Conservation (phyloP, 2,888 invertebrate species). For the Gymnoscelis rufifasciata region DNA sequence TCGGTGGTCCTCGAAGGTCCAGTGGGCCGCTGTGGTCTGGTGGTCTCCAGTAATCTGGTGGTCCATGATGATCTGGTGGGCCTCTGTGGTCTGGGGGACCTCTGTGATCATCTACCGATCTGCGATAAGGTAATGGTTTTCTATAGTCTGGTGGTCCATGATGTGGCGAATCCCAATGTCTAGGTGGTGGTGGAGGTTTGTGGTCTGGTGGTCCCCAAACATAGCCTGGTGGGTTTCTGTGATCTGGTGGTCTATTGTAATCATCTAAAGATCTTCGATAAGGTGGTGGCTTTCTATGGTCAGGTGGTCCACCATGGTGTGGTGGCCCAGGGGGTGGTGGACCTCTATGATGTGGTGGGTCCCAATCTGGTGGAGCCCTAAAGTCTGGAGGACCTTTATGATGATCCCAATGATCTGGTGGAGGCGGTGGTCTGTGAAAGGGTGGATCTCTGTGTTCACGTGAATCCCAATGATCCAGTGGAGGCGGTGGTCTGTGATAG, state of each 20-base stretch:
- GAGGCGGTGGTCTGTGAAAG: background rate
- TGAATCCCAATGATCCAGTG: background rate
- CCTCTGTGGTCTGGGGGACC: background rate
- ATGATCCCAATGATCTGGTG: background rate
- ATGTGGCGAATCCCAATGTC: background rate
- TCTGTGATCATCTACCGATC: background rate
- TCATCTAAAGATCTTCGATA: background rate
- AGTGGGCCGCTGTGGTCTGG: background rate
- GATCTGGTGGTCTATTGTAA: background rate
- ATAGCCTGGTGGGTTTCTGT: background rate
- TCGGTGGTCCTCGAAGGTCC: background rate
- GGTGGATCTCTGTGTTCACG: background rate
- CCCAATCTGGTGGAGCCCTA: background rate
- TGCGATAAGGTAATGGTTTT: background rate
- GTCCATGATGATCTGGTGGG: background rate
- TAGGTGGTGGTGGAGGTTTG: background rate
- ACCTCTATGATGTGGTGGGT: background rate
- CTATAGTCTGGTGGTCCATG: background rate
- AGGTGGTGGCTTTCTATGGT: background rate
- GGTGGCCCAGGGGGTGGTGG: background rate
- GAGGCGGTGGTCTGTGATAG: background rate
- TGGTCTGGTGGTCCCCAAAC: background rate
- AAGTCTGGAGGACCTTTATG: background rate
- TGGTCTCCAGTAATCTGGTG: background rate
- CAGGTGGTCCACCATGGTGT: background rate